phyloP scores from a whole-genome alignment of 2,113 vertebrate species.

The Hippocampus comes region DNA sequence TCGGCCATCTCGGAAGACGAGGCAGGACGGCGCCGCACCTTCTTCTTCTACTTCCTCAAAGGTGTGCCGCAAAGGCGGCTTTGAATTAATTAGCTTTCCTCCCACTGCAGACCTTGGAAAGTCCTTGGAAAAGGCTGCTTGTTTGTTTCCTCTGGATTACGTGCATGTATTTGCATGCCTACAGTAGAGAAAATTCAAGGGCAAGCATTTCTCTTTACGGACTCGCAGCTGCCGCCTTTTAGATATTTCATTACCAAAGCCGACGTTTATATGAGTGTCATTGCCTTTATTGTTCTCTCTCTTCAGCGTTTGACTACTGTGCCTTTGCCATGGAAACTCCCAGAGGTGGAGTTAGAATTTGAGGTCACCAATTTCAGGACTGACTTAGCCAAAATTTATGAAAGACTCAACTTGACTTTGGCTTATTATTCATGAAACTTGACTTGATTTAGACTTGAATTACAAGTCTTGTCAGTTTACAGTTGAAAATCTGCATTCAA shows the following conservation, averaged over 20 bases:
- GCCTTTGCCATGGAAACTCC: conserved; percentile 39
- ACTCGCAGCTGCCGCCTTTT: conserved; percentile 65
- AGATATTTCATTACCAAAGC: conserved; percentile 71
- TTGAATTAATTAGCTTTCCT: conserved; percentile 59
- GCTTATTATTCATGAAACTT: background rate
- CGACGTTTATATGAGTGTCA: conserved; percentile 63
- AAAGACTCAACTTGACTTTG: background rate
- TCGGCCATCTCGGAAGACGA: conserved; percentile 58
- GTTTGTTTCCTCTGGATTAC: conserved; percentile 42
- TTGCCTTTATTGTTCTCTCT: background rate
- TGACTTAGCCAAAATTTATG: background rate
- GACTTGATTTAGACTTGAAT: too few relatives aligned
- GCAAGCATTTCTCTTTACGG: conserved; percentile 57
- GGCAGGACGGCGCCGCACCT: conserved; percentile 54
- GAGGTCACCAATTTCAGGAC: background rate
- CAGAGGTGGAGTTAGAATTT: conserved; percentile 15
- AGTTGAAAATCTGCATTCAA: too few relatives aligned
- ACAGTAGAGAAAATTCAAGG: conserved; percentile 63
- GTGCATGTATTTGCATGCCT: conserved; percentile 14
- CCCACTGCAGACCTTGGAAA: conserved; percentile 59
- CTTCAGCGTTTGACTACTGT: conserved; percentile 1
- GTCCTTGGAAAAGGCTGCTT: conserved; percentile 56
- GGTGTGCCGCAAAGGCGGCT: conserved; percentile 49
- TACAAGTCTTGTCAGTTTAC: too few relatives aligned
- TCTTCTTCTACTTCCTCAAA: conserved; percentile 54